Evolutionary conservation across 64 coral and sea anemone genomes (phyloP).

Genomic region (Pocillopora damicornis): DNA sequence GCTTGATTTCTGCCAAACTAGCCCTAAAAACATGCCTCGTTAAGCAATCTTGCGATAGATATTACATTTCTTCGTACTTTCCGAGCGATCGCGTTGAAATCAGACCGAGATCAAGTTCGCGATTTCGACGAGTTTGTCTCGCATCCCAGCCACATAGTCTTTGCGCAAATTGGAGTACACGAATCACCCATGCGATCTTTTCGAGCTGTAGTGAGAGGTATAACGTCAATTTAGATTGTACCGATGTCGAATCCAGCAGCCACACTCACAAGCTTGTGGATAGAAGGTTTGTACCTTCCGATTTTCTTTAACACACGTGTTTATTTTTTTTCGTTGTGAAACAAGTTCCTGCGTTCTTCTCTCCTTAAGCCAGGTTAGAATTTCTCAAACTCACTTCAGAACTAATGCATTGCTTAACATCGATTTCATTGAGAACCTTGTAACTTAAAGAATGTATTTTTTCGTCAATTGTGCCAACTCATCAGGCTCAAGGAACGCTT

Average conservation of each 20-base stretch:
- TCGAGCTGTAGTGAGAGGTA: conserved; percentile 47
- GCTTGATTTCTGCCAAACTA: not conserved
- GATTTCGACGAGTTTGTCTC: conserved; percentile 31
- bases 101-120: not conserved
- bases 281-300: conserved; percentile 68
- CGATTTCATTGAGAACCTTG: not conserved
- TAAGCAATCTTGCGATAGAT: conserved; percentile 31
- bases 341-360: not conserved
- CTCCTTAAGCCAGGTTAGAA: not conserved
- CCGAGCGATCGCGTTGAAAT: conserved; percentile 45
- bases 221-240: conserved; percentile 35
- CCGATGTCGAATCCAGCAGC: conserved; percentile 91
- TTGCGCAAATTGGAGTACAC: conserved; percentile 29
- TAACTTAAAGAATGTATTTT: not conserved
- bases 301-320: conserved; percentile 68
- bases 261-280: conserved; percentile 92
- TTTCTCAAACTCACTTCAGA: not conserved
- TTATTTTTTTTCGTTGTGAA: not conserved
- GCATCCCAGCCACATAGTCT: not conserved
- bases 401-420: not conserved
- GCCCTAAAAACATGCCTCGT: conserved; percentile 20
- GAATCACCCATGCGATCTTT: conserved; percentile 79
- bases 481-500: not conserved
- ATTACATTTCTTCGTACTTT: conserved; percentile 14
- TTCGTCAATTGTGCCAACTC: not conserved